Base-by-base conservation (phyloP, 2,113 vertebrate genomes). In the Ptychochromis oligacanthus region DNA sequence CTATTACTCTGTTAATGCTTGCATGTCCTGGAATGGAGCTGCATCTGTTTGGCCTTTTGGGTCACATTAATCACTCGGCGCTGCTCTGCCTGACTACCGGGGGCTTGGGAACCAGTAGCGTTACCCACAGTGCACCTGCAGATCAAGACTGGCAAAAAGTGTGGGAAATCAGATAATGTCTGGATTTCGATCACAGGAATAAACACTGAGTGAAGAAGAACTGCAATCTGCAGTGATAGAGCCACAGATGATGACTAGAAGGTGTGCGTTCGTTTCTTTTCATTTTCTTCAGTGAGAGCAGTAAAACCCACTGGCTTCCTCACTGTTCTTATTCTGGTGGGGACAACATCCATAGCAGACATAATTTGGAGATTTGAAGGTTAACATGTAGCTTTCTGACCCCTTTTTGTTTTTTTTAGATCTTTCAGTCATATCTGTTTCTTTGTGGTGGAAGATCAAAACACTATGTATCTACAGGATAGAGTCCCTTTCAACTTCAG, bases 121-220 rank as follows among this genome's bases (percentile, higher is more conserved):
- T 81, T 91, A 89, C 88, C 89, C 91, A 89, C 67, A 86, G 90
- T 88, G 87, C 91, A 93, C 85, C 83, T 88, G 81, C 59, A 77
- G 57, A 31, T 80, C 31, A 14, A 80, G 36, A 59, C 36, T 81
- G 77, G 80, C 84, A 84, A 57, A 56, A 88, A 64, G 38, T 86
- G 56, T 91, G 86, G 89, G 87, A 91, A 92, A 83, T 82, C 7
- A 8, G 31, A 38, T 31, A 22, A 54, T 20, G 64, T 59, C 82
- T 54, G 49, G 40, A 55, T 76, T 82, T 26, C 77, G 13, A 54
- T 79, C 18, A 4, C 24, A 75, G 61, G 31, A 58, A 26, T 58
- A 40, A 75, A 56, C 3, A 24, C 2, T 7, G 46, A 83, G 56
- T 13, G 17, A 6, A 61, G 34, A 17, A 38, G 40, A 34, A 1